Evolutionary conservation across 2,888 invertebrate genomes (phyloP).

Genomic region (Eumacrocentrus americanus): DNA sequence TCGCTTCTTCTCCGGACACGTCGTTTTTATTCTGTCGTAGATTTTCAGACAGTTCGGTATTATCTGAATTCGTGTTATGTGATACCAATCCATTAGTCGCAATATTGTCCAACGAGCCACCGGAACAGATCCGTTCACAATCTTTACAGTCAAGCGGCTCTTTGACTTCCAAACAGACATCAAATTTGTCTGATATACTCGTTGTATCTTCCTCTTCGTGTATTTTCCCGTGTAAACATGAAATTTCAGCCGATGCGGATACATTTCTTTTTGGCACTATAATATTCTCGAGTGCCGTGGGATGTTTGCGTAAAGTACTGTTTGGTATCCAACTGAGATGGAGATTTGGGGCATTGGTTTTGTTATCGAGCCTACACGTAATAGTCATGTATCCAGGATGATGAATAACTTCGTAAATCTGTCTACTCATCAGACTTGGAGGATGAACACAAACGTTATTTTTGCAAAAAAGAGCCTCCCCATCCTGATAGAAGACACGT

Average conservation of each 20-base stretch:
- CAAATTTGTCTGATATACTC: constrained; percentile 53
- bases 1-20: constrained; percentile 1
- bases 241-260: background rate
- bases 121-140: constrained; percentile 58
- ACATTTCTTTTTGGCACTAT: constrained; percentile 59
- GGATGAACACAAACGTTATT: constrained; percentile 98
- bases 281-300: constrained; percentile 72
- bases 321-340: constrained; percentile 96
- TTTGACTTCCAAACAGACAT: constrained; percentile 57
- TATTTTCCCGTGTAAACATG: constrained; percentile 41
- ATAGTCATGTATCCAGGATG: constrained; percentile 93
- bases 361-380: constrained; percentile 81
- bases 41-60: no score
- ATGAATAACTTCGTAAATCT: constrained; percentile 83
- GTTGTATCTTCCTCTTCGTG: constrained; percentile 55
- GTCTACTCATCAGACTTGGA: constrained; percentile 76
- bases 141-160: constrained; percentile 56
- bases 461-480: constrained; percentile 87
- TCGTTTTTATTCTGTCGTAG: no score
- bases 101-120: constrained; percentile 37
- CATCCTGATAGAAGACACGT: constrained; percentile 72
- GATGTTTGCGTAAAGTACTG: constrained; percentile 83
- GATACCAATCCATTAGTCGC: background rate
- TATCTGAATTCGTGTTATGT: background rate
- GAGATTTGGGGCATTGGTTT: constrained; percentile 78